Evolutionary conservation across 2,888 invertebrate species (phyloP), one percentile per base, ranked within the genome.

Genomic region (Eupithecia dodoneata): DNA sequence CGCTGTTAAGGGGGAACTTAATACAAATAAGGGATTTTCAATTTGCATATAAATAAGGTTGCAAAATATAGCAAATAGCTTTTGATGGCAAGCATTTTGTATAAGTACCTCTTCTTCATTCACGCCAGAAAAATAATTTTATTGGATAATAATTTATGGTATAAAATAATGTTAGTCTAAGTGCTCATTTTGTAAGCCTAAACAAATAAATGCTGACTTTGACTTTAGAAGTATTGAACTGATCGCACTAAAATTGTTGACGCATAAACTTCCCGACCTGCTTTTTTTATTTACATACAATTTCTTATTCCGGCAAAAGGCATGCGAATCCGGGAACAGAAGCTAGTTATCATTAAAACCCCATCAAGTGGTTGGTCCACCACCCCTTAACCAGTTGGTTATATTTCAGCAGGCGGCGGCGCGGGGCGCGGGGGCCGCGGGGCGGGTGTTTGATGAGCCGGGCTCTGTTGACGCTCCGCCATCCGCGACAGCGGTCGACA

Each of bases 391-490:
- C 44, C 15, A 69, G 67, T 18, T 67, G 67, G 6, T 69, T 69
- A 69, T 69, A 69, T 45, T 69, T 59, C 55, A 59, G 55, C 55
- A 59, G 55, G n/a, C n/a, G 55, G n/a, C n/a, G 52, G 55, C 6
- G 55, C 7, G n/a, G n/a, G 2, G 49, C n/a, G n/a, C n/a, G 55
- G 9, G 7, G n/a, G n/a, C n/a, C n/a, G n/a, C 7, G 55, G 7
- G 6, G 67, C 45, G n/a, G 44, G 15, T 69, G 45, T 69, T 69
- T 69, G 67, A 69, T n/a, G 67, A 69, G 67, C 42, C 67, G 15
- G 13, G 42, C 63, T 69, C 67, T 69, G 45, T 69, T 15, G 9
- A 18, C 44, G 66, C 42, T 66, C 66, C 42, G 44, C 67, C 67
- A 44, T 42, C 67, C 67, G 67, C n/a, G 67, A n/a, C 45, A 69